A percentile compares a stretch with the other conserved stretches of the same genome.
phyloP scores from a whole-genome alignment of 2,113 vertebrate genomes.

The Eurypyga helias region DNA sequence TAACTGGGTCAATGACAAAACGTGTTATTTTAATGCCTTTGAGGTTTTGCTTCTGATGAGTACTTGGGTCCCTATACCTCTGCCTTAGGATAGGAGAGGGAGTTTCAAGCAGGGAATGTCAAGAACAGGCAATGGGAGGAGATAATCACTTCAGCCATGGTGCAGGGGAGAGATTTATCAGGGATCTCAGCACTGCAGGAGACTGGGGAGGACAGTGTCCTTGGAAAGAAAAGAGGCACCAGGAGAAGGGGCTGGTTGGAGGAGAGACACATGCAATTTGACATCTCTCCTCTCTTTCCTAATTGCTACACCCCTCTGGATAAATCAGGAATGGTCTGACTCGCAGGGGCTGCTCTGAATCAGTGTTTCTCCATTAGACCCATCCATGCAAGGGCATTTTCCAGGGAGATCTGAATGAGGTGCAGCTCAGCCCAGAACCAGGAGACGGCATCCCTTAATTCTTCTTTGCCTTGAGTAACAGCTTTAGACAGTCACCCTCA shows the following conservation, averaged over 20 bases:
- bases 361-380: background rate
- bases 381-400: background rate
- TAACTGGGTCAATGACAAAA: slow-evolving; percentile 30
- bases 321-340: background rate
- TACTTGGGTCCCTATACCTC: background rate
- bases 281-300: background rate
- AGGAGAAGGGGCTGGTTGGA: background rate
- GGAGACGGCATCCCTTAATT: background rate
- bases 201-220: background rate
- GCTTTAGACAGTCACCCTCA: background rate
- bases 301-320: background rate
- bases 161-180: background rate
- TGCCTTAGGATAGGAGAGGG: background rate
- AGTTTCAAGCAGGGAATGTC: background rate
- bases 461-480: background rate
- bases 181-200: background rate
- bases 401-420: background rate
- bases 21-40: background rate
- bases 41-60: background rate
- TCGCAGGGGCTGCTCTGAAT: background rate
- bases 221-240: background rate
- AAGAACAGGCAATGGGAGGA: background rate
- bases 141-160: background rate
- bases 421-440: background rate
- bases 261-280: background rate